Evolutionary conservation across 2,113 vertebrate genomes (phyloP), one percentile per base, ranked within the genome.

Genomic region (Sinocyclocheilus rhinocerous): DNA sequence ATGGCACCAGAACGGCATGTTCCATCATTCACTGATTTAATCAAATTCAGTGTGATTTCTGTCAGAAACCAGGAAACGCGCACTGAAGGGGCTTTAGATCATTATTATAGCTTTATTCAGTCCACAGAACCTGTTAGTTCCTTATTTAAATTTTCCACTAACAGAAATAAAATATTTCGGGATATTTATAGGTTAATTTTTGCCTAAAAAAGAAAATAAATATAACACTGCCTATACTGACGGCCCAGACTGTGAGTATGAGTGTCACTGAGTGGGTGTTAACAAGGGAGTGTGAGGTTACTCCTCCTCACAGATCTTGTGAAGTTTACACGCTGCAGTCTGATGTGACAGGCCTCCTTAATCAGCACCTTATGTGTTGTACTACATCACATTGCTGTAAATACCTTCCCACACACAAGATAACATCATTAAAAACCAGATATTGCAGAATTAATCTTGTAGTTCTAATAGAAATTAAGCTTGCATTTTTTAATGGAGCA

Each of bases 231-330:
- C 61, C 26, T 77, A 70, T 65, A 70, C 63, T 24, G 48, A 59
- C 59, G 22, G 73, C 24, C 36, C 78, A 83, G 73, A 77, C 48
- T 52, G 45, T 12, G 59, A 22, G 22, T 20, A 22, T 73, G 50
- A 80, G 65, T 87, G 52, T 42, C 57, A 73, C 81, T 42, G 81
- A 80, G 81, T 84, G 67, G 65, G 81, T 84, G 87, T 59, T 86
- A 84, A 86, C 70, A 61, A 76, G 79, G 22, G 84, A 84, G 86
- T 61, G 69, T 78, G 57, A 75, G 83, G 65, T 80, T 52, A 42
- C 42, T 42, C 33, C 33, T 24, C 80, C 50, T 57, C 10, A 13
- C 39, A 22, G 83, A 81, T 42, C 65, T 48, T 57, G 65, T 70
- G 76, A 77, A 67, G 57, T 77, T 24, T 59, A 72, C 48, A 73